phyloP scores from a whole-genome alignment of 2,797 vertebrate genomes.

The Dallia pectoralis region DNA sequence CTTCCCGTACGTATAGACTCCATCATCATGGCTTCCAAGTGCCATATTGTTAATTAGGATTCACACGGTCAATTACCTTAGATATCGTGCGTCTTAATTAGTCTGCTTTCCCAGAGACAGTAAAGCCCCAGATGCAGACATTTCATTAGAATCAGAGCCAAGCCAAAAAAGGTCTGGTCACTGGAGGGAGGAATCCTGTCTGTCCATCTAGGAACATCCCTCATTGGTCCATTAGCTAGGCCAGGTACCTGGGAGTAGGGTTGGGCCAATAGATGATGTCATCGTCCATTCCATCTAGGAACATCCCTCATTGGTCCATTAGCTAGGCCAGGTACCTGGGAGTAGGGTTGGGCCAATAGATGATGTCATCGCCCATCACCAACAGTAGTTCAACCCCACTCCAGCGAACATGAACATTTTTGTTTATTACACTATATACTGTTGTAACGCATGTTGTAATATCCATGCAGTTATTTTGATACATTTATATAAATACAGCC shows the following conservation, averaged over 20 bases:
- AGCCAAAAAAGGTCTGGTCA: not conserved
- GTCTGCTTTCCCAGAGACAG: constrained; percentile 54
- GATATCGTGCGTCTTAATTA: constrained; percentile 79
- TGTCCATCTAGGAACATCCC: not conserved
- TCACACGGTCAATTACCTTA: constrained; percentile 78
- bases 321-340: constrained; percentile 23
- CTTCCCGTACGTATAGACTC: constrained; percentile 62
- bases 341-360: too few species aligned
- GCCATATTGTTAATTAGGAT: constrained; percentile 77
- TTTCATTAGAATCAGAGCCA: constrained; percentile 32
- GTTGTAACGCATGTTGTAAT: too few species aligned
- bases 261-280: too few species aligned
- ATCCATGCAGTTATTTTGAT: too few species aligned
- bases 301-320: constrained; percentile 59
- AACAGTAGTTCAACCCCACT: too few species aligned
- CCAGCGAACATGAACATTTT: too few species aligned
- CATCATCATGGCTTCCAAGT: constrained; percentile 75
- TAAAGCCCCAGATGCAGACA: constrained; percentile 44
- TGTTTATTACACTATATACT: too few species aligned
- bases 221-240: constrained; percentile 65
- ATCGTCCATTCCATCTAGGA: not conserved
- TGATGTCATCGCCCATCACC: too few species aligned
- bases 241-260: not conserved
- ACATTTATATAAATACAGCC: too few species aligned
- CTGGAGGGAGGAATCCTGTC: not conserved